Evolutionary conservation across 2,888 invertebrate genomes (phyloP), one percentile per base, ranked within the genome.

Genomic region (Eupithecia dodoneata): DNA sequence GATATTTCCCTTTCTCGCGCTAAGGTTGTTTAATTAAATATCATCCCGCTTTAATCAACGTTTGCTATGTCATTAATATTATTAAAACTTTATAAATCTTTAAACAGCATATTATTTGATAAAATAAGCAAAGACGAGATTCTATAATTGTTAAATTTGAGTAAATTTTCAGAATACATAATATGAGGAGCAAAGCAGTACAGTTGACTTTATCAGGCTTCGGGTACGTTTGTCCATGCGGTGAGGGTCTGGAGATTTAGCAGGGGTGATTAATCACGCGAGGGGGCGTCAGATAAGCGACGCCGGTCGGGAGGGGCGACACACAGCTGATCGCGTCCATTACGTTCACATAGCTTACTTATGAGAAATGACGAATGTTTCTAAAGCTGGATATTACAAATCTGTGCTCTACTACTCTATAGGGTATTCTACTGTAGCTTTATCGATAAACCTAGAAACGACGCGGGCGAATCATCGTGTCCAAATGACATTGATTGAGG

Each of bases 241-340:
- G 86, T 84, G 86, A 87, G 88, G 88, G 89, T 87, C 88, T 86
- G 85, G 86, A 91, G 90, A 92, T 90, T 87, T 87, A 89, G 85
- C 86, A 83, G 84, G 76, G 88, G 87, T 87, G 89, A 93, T 93
- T 92, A 92, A 93, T 93, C 91, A 93, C 89, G 81, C 85, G 87
- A 87, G 89, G 41, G 89, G 88, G 87, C 85, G 88, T 84, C 87
- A 89, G 92, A 91, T 92, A 92, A 92, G 90, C 87, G 85, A 84
- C 83, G 82, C 85, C 81, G 81, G 76, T 79, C 80, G 81, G 77
- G 81, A 77, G 82, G 82, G 80, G 82, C 78, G 83, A 83, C 85
- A 80, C 84, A 87, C 89, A 88, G 89, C 88, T 89, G 90, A 90
- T 89, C 88, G 84, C 83, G 78, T 82, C 80, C 82, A 84, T 85